Evolutionary conservation across 2,888 invertebrate species (phyloP).

Genomic region (Pristionchus exspectatus): DNA sequence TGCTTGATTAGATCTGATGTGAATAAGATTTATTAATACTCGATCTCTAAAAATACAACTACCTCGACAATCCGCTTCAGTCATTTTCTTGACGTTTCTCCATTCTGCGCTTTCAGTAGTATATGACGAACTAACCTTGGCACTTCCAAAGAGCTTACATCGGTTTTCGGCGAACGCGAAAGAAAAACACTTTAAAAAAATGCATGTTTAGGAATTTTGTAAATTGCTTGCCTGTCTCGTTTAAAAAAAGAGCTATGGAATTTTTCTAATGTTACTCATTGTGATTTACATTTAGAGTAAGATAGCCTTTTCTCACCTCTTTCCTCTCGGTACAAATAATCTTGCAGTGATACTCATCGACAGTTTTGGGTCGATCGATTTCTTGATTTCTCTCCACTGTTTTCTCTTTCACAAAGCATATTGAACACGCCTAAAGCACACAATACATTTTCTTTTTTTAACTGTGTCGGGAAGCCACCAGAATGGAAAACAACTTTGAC

Average conservation of each 20-base stretch:
- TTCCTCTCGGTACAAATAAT: background rate
- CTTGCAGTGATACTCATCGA: background rate
- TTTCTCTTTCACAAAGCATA: too few species aligned
- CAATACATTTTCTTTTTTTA: too few species aligned
- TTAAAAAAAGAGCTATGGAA: too few species aligned
- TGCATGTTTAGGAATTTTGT: too few species aligned
- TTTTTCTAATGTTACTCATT: too few species aligned
- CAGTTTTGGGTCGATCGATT: background rate
- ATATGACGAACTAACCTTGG: background rate
- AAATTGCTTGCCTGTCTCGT: too few species aligned
- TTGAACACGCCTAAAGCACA: too few species aligned
- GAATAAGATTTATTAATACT: background rate
- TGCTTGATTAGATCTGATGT: background rate
- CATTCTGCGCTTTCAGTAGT: background rate
- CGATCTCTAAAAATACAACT: background rate
- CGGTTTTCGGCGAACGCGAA: background rate
- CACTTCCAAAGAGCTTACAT: too few species aligned
- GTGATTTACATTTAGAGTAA: too few species aligned
- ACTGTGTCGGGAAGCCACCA: too few species aligned
- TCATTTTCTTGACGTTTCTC: background rate
- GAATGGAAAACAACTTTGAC: too few species aligned
- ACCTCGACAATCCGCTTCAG: background rate
- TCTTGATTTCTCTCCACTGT: background rate
- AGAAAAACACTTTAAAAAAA: background rate
- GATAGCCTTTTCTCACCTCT: background rate